These are phyloP conservation scores for Drosophila mayri DNA, from an alignment of 1,140 invertebrate genomes.

Conservation along the genomic window DNA sequence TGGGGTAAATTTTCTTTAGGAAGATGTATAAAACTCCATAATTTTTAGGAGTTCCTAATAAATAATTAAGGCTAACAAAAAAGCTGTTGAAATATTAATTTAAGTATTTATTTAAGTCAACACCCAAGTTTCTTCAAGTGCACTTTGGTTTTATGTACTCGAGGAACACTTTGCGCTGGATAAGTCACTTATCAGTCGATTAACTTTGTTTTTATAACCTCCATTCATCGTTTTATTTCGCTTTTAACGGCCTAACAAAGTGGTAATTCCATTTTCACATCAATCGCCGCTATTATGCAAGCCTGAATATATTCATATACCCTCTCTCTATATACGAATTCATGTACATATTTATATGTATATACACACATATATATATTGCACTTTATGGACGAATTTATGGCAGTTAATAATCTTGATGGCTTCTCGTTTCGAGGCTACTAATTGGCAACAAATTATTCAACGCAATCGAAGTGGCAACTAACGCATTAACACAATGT, in stretches of 20 bases:
- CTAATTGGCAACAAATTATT: conserved; percentile 21
- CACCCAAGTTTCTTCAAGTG: background rate
- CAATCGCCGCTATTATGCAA: conserved; percentile 28
- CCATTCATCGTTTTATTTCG: conserved; percentile 28
- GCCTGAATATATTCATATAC: conserved; percentile 18
- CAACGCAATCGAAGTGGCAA: conserved; percentile 12
- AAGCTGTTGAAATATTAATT: too few relatives aligned
- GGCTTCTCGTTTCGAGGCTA: background rate
- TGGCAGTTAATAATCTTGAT: conserved; percentile 13
- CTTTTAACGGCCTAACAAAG: conserved; percentile 29
- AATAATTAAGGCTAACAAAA: too few relatives aligned
- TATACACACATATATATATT: too few relatives aligned
- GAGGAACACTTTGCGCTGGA: conserved; percentile 3
- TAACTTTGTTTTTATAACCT: conserved; percentile 27
- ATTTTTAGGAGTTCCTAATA: too few relatives aligned
- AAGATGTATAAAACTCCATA: background rate
- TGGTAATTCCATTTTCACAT: conserved; percentile 23
- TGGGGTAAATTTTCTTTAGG: too few relatives aligned
- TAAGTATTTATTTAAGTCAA: background rate
- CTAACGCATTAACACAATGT: conserved; percentile 29
- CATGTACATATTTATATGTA: too few relatives aligned
- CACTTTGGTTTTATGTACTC: background rate
- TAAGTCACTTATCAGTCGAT: conserved; percentile 42
- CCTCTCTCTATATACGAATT: background rate
- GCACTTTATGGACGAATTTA: conserved; percentile 2